Evolutionary conservation across 2,888 invertebrate genomes (phyloP).

Genomic region (Ametastegia equiseti): DNA sequence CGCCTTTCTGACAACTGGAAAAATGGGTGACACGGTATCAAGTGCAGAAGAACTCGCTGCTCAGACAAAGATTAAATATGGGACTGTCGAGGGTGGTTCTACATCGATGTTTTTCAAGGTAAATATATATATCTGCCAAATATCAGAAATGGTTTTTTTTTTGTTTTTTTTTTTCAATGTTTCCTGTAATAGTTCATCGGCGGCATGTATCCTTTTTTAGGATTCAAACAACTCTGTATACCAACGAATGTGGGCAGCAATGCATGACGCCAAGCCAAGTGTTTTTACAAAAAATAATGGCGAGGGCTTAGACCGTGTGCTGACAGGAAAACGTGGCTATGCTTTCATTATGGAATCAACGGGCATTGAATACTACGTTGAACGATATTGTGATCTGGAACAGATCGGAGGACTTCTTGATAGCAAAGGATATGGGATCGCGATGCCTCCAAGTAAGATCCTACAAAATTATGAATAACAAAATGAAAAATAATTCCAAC

Average conservation of each 20-base stretch:
- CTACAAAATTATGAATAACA: too few relatives aligned
- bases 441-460: slow-evolving; percentile 91
- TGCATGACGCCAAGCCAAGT: slow-evolving; percentile 92
- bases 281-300: slow-evolving; percentile 92
- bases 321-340: slow-evolving; percentile 90
- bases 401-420: slow-evolving; percentile 95
- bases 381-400: slow-evolving; percentile 92
- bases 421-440: slow-evolving; percentile 97
- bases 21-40: slow-evolving; percentile 97
- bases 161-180: neutral
- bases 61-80: slow-evolving; percentile 98
- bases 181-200: too few relatives aligned
- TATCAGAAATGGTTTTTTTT: neutral
- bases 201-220: slow-evolving; percentile 76
- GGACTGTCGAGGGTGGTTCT: slow-evolving; percentile 94
- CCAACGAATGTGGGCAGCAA: slow-evolving; percentile 97
- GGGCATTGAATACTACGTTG: slow-evolving; percentile 95
- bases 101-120: slow-evolving; percentile 97
- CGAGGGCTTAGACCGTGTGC: slow-evolving; percentile 94
- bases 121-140: slow-evolving; percentile 62
- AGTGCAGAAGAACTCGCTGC: slow-evolving; percentile 97
- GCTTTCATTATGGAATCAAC: slow-evolving; percentile 99
- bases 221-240: slow-evolving; percentile 96
- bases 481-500: neutral
- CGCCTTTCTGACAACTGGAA: slow-evolving; percentile 94